Evolutionary conservation across 2,888 invertebrate genomes (phyloP), one percentile per base, ranked within the genome.

Genomic region (Xanthorhoe designata): DNA sequence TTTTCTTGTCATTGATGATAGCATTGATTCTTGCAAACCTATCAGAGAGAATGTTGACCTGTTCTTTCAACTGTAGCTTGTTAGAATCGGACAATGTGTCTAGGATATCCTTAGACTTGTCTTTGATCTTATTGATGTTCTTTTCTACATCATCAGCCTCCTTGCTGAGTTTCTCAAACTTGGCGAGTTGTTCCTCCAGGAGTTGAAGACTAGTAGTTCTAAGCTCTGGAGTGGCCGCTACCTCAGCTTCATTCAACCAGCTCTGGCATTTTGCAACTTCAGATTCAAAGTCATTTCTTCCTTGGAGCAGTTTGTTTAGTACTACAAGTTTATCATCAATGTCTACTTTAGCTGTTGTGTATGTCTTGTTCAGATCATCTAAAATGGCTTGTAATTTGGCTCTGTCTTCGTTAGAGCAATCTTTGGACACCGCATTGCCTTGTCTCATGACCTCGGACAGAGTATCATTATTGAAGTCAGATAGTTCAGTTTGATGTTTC

Each of bases 221-320:
- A 3, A 98, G 92, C 79, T 98, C 98, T 38, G 96, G 95, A 9
- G 97, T 96, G 0, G 97, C 96, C 2, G 97, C 96, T 0, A 97
- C 97, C 87, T 98, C 98, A 32, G 97, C 97, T 89, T 98, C 97
- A 75, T 97, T 97, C 47, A 98, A 92, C 98, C 98, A 99, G 76
- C 97, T 96, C 72, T 97, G 96, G 81, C 97, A 96, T 78, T 96
- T 96, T 64, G 97, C 96, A 55, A 97, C 94, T 68, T 97, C 96
- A 51, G 94, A 94, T 88, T 99, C 98, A 77, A 98, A 97, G 54
- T 96, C 95, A 78, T 95, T 96, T 68, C 98, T 95, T 13, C 96
- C 96, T 84, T 96, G 96, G 10, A 97, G 89, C 10, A 97, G 92
- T 87, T 97, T 96, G 47, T 94, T 95, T 29, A 98, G 87, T 0